These are phyloP conservation scores for Agrotis exclamationis DNA, from an alignment of 2,888 invertebrate species.

Conservation along the genomic window DNA sequence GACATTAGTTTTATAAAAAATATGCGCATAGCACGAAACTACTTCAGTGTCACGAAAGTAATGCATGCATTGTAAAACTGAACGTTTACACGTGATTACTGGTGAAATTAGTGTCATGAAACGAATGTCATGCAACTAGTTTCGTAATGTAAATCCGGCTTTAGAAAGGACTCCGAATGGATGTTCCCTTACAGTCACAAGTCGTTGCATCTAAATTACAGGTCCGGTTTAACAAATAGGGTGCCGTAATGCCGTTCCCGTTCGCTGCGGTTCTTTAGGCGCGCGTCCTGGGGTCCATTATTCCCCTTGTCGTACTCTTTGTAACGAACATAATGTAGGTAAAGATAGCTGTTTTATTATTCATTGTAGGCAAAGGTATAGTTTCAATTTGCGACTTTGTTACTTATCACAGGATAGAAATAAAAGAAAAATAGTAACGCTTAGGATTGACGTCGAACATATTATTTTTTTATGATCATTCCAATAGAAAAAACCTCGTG, in stretches of 20 bases:
- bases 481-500: no score
- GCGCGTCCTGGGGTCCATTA: conserved; percentile 9
- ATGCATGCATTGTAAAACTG: no score
- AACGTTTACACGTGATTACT: no score
- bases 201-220: conserved; percentile 35
- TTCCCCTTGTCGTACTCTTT: conserved; percentile 16
- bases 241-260: not conserved
- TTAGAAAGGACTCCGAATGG: not conserved
- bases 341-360: conserved; percentile 8
- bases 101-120: no score
- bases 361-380: not conserved
- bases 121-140: no score
- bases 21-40: no score
- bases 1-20: no score
- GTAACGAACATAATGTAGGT: conserved; percentile 23
- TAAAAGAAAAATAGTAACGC: no score
- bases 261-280: conserved; percentile 6
- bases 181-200: conserved; percentile 18
- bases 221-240: conserved; percentile 31
- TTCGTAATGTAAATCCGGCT: not conserved
- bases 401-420: no score
- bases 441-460: no score
- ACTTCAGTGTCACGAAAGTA: no score
- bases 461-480: no score
- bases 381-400: not conserved